phyloP scores from a whole-genome alignment of 1,140 invertebrate genomes.

The Anadara kagoshimensis region DNA sequence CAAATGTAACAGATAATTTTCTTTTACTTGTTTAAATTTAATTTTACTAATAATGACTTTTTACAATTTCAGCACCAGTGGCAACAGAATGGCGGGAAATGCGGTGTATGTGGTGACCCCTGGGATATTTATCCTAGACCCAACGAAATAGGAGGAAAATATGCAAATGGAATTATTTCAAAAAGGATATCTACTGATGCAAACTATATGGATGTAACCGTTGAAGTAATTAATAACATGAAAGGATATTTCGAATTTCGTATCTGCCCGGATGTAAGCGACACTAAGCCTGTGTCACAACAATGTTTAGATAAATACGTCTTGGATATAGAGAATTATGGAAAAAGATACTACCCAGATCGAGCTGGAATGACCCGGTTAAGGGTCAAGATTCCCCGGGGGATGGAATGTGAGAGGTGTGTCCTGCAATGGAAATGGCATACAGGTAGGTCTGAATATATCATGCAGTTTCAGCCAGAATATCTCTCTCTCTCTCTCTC shows the following conservation, averaged over 20 bases:
- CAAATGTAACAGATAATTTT: too few relatives aligned
- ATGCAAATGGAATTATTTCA: conserved; percentile 41
- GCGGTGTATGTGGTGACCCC: conserved; percentile 74
- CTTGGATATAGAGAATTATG: conserved; percentile 28
- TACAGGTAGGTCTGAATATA: conserved; percentile 80
- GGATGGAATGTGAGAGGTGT: conserved; percentile 88
- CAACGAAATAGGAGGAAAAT: conserved; percentile 52
- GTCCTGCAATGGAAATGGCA: conserved; percentile 93
- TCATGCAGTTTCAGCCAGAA: too few relatives aligned
- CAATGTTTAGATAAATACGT: conserved; percentile 48
- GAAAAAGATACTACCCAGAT: conserved; percentile 25
- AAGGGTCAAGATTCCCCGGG: conserved; percentile 78
- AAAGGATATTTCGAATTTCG: conserved; percentile 60
- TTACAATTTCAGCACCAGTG: conserved; percentile 48
- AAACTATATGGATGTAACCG: conserved; percentile 62
- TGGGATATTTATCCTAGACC: conserved; percentile 34
- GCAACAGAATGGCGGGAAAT: conserved; percentile 52
- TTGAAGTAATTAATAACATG: conserved; percentile 49
- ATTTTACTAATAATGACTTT: too few relatives aligned
- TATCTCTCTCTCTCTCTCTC: too few relatives aligned
- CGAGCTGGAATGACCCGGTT: conserved; percentile 32
- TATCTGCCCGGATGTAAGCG: conserved; percentile 69
- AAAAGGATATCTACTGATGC: conserved; percentile 51
- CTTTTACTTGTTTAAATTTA: too few relatives aligned
- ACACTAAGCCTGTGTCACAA: conserved; percentile 40